phyloP scores from a whole-genome alignment of 2,888 invertebrate genomes.

The Drosophila paucipuncta region DNA sequence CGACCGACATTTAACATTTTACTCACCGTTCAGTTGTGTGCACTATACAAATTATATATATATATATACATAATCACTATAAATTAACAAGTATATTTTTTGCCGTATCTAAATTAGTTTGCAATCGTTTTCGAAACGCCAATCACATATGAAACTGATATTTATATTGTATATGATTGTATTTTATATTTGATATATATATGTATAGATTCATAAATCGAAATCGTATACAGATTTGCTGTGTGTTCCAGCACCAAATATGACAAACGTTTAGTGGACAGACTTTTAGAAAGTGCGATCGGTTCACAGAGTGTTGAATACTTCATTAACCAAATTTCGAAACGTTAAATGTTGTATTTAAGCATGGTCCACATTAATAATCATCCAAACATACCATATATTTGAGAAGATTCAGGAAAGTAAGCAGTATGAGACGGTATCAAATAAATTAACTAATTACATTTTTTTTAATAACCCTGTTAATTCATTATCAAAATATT shows the following conservation, averaged over 20 bases:
- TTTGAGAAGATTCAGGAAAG: conserved; percentile 13
- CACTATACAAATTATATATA: conserved; percentile 16
- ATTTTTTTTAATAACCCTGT: conserved; percentile 41
- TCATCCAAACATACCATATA: conserved; percentile 38
- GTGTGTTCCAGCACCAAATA: conserved; percentile 57
- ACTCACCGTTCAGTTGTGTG: conserved; percentile 37
- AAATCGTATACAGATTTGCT: conserved; percentile 49
- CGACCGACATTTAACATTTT: conserved; percentile 14
- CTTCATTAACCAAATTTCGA: conserved; percentile 5
- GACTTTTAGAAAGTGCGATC: conserved; percentile 57
- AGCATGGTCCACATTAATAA: conserved; percentile 12
- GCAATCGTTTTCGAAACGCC: conserved; percentile 49
- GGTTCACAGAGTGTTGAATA: conserved; percentile 29
- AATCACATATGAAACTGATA: conserved; percentile 52
- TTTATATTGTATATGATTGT: conserved; percentile 52
- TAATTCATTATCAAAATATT: not conserved
- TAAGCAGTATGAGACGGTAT: conserved; percentile 44
- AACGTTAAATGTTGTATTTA: conserved; percentile 15
- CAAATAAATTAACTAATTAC: conserved; percentile 52
- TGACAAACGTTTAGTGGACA: conserved; percentile 46
- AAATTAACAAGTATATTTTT: conserved; percentile 4
- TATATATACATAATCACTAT: conserved; percentile 20
- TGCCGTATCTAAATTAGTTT: conserved; percentile 26
- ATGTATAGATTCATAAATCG: conserved; percentile 20
- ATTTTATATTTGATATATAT: conserved; percentile 45